Evolutionary conservation across 1,140 invertebrate species (phyloP).

Genomic region (Nymphalis io): DNA sequence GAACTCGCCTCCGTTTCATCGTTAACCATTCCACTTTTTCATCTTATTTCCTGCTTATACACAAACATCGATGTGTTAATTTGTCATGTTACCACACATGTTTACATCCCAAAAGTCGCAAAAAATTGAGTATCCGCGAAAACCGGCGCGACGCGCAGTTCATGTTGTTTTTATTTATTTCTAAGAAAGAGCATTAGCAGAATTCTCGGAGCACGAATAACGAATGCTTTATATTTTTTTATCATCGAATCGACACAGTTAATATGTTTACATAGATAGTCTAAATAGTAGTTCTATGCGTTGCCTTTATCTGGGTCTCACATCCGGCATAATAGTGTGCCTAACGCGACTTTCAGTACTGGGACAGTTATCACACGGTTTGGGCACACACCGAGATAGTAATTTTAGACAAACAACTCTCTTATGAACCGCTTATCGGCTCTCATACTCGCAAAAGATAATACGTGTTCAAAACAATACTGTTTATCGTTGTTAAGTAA

Average conservation of each 20-base stretch:
- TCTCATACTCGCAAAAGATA: constrained; percentile 60
- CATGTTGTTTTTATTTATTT: constrained; percentile 33
- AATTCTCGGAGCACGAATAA: constrained; percentile 11
- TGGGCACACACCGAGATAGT: constrained; percentile 39
- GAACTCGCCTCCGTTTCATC: constrained; percentile 20
- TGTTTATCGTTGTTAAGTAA: constrained; percentile 62
- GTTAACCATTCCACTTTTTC: constrained; percentile 22
- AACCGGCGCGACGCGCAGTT: constrained; percentile 17
- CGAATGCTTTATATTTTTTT: constrained; percentile 24
- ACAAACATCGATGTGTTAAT: constrained; percentile 28
- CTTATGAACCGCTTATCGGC: constrained; percentile 55
- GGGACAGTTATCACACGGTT: constrained; percentile 35
- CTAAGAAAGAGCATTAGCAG: constrained; percentile 29
- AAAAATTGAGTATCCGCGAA: constrained; percentile 34
- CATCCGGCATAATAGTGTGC: constrained; percentile 57
- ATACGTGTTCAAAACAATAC: constrained; percentile 64
- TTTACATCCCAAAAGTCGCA: constrained; percentile 27
- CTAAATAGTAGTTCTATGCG: constrained; percentile 23
- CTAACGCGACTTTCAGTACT: constrained; percentile 18
- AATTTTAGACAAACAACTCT: constrained; percentile 61
- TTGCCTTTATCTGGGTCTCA: constrained; percentile 66
- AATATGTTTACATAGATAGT: constrained; percentile 28
- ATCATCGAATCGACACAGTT: constrained; percentile 25
- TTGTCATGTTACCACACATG: constrained; percentile 33
- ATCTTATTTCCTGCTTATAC: constrained; percentile 24